These are phyloP conservation scores for Pleuronectes platessa DNA, from an alignment of 2,113 vertebrate genomes.

Conservation along the genomic window DNA sequence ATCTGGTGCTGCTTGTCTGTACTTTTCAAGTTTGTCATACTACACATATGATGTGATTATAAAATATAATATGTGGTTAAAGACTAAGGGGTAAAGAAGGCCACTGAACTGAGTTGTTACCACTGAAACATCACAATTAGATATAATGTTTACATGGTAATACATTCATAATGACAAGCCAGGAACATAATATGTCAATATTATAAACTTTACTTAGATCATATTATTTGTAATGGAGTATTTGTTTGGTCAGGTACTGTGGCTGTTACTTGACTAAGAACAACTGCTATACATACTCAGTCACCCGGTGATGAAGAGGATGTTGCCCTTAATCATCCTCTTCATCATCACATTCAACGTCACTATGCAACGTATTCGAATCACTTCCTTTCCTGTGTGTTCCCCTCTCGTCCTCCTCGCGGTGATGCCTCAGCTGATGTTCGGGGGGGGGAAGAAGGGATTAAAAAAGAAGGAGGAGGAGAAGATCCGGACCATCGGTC, in stretches of 20 bases:
- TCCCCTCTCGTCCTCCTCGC: constrained; percentile 3
- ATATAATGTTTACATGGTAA: neutral
- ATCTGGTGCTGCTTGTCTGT: neutral
- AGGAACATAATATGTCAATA: neutral
- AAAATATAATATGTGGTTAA: neutral
- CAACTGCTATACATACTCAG: too few species aligned
- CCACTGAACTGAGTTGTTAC: too few species aligned
- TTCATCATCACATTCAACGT: neutral
- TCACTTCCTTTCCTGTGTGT: neutral
- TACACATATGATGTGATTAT: neutral
- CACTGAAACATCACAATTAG: too few species aligned
- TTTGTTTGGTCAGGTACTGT: neutral
- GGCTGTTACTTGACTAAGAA: too few species aligned
- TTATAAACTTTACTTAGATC: neutral
- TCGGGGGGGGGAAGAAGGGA: neutral
- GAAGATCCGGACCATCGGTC: neutral
- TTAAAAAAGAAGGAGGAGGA: neutral
- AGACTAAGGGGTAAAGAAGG: too few species aligned
- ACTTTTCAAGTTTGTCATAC: neutral
- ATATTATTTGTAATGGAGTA: neutral
- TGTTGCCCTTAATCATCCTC: neutral
- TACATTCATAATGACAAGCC: neutral
- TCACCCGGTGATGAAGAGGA: neutral
- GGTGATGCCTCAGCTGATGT: constrained; percentile 1
- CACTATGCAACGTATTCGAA: neutral